A percentile compares a stretch with the other conserved stretches of the same genome.
Conservation (phyloP, 2,113 vertebrate genomes). For the Osmerus eperlanus region DNA sequence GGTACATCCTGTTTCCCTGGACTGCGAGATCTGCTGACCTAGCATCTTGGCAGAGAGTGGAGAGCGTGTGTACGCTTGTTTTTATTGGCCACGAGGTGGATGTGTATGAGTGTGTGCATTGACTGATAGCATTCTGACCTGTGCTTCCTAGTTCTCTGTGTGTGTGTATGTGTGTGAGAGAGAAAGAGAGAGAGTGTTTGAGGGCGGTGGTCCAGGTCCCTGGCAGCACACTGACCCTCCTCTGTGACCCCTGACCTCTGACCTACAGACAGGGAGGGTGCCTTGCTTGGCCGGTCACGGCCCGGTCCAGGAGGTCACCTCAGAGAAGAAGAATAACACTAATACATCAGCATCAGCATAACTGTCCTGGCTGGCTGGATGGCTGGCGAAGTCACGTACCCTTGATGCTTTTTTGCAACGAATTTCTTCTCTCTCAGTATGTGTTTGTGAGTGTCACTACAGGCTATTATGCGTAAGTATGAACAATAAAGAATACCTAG, state of each 20-base stretch:
- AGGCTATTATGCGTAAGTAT: too few relatives aligned
- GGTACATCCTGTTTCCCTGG: slow-evolving; percentile 45
- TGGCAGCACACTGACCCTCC: not conserved
- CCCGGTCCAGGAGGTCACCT: too few relatives aligned
- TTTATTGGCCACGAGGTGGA: too few relatives aligned
- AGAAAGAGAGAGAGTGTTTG: slow-evolving; percentile 11
- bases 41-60: not conserved
- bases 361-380: not conserved
- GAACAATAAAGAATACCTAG: too few relatives aligned
- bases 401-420: too few relatives aligned
- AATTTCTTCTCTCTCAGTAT: too few relatives aligned
- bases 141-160: not conserved
- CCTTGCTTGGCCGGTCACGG: too few relatives aligned
- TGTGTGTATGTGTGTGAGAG: not conserved
- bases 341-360: not conserved
- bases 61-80: not conserved
- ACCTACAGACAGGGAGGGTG: not conserved
- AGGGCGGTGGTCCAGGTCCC: not conserved
- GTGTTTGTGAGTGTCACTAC: too few relatives aligned
- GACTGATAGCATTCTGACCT: too few relatives aligned
- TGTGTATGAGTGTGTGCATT: too few relatives aligned
- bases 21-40: slow-evolving; percentile 41
- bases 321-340: too few relatives aligned
- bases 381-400: too few relatives aligned
- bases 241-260: not conserved